A percentile compares a stretch with the other conserved stretches of the same genome.
phyloP scores from a whole-genome alignment of 2,113 vertebrate genomes.

The Nesogale talazaci region DNA sequence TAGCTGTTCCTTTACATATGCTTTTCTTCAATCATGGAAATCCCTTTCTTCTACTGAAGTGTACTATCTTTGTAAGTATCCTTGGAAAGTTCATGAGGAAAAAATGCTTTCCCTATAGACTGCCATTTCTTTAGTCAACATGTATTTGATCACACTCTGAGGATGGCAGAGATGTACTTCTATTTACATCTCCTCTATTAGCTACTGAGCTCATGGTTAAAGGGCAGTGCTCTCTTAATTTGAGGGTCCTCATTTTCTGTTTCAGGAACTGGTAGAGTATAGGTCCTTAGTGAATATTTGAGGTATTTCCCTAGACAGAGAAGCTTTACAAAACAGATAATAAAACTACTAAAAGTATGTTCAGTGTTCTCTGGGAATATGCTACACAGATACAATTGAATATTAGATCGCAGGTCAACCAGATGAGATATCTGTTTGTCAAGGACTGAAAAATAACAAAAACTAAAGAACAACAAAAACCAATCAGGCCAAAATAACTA shows the following conservation, averaged over 20 bases:
- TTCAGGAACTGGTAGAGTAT: not conserved
- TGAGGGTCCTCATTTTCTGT: not conserved
- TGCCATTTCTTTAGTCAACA: not conserved
- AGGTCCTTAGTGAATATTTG: conserved; percentile 4
- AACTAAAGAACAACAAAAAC: not conserved
- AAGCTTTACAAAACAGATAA: not conserved
- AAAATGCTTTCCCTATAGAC: not conserved
- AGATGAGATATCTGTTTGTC: not conserved
- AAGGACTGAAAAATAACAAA: not conserved
- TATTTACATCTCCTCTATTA: not conserved
- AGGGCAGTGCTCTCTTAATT: not conserved
- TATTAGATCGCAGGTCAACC: not conserved
- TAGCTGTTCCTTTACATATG: not conserved
- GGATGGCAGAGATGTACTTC: not conserved
- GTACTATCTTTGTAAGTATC: not conserved
- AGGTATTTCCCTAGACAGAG: not conserved
- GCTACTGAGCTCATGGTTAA: not conserved
- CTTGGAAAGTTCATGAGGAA: not conserved
- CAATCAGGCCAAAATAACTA: not conserved
- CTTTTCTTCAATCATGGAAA: not conserved
- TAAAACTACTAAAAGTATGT: not conserved
- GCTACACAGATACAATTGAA: not conserved
- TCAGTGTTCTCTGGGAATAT: not conserved
- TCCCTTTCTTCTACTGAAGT: not conserved
- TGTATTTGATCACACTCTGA: not conserved